A percentile compares a stretch with the other conserved stretches of the same genome.
Conservation (phyloP, 2,888 invertebrate species). For the Cryptocephalus primarius region DNA sequence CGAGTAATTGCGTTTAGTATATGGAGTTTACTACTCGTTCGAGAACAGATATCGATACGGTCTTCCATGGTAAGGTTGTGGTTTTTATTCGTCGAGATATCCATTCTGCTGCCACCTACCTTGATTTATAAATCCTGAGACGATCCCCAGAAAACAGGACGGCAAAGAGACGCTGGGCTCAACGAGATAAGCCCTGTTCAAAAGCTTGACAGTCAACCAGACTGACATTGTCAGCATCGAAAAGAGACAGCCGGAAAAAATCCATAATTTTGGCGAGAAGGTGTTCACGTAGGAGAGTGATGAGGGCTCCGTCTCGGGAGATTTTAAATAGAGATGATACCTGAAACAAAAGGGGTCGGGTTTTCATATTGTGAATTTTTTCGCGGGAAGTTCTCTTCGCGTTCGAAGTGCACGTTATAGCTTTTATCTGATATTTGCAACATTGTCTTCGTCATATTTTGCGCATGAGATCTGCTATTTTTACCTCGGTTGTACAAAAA, state of each 20-base stretch:
- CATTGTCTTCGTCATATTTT: no score
- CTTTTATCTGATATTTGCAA: no score
- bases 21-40: no score
- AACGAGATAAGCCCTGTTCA: constrained; percentile 9
- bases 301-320: constrained; percentile 23
- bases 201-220: constrained; percentile 23
- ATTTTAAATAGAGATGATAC: constrained; percentile 29
- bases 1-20: no score
- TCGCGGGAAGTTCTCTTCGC: no score
- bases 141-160: constrained; percentile 25
- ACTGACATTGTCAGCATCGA: constrained; percentile 21
- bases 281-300: constrained; percentile 26
- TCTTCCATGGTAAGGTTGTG: no score
- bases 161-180: constrained; percentile 21
- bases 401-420: no score
- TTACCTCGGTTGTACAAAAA: no score
- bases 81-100: no score
- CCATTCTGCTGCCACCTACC: constrained; percentile 17
- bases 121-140: constrained; percentile 31
- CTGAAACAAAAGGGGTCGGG: constrained; percentile 13
- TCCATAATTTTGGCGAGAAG: constrained; percentile 25
- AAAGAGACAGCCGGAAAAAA: constrained; percentile 19
- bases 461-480: no score
- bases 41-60: no score
- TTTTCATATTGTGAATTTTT: no score